Evolutionary conservation across 2,888 invertebrate species (phyloP).

Genomic region (Iselma pallidipennis): DNA sequence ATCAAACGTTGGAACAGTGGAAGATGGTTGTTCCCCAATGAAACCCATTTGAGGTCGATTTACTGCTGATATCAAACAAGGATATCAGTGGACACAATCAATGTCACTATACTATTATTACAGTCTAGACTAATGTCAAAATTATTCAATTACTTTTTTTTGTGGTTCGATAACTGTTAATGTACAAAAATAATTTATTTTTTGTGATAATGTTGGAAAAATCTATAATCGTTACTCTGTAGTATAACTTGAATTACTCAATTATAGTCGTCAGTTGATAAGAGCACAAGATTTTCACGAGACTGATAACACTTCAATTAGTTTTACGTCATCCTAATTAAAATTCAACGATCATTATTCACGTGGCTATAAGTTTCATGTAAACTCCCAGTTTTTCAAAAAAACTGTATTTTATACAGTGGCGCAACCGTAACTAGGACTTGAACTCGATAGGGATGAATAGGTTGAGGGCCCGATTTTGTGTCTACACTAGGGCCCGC

Average conservation of each 20-base stretch:
- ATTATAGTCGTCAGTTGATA: not conserved
- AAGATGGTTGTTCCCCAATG: too few relatives aligned
- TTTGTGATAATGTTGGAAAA: not conserved
- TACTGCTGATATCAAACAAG: not conserved
- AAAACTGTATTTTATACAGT: too few relatives aligned
- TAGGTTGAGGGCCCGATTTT: too few relatives aligned
- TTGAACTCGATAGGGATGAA: too few relatives aligned
- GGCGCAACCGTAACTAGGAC: too few relatives aligned
- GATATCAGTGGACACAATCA: not conserved
- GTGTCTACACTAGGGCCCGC: too few relatives aligned
- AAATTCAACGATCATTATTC: not conserved
- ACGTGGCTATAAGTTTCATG: not conserved
- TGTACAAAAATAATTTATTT: too few relatives aligned
- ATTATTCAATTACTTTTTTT: not conserved
- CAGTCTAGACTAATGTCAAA: not conserved
- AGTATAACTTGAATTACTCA: not conserved
- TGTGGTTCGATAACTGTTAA: too few relatives aligned
- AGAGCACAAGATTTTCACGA: not conserved
- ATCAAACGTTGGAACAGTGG: not conserved
- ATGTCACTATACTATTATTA: not conserved
- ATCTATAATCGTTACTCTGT: not conserved
- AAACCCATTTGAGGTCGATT: not conserved
- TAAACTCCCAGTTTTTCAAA: too few relatives aligned
- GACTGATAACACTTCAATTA: not conserved
- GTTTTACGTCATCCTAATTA: not conserved